Base-by-base conservation (phyloP, 2,113 vertebrate species). In the Trochalopteron elliotii region DNA sequence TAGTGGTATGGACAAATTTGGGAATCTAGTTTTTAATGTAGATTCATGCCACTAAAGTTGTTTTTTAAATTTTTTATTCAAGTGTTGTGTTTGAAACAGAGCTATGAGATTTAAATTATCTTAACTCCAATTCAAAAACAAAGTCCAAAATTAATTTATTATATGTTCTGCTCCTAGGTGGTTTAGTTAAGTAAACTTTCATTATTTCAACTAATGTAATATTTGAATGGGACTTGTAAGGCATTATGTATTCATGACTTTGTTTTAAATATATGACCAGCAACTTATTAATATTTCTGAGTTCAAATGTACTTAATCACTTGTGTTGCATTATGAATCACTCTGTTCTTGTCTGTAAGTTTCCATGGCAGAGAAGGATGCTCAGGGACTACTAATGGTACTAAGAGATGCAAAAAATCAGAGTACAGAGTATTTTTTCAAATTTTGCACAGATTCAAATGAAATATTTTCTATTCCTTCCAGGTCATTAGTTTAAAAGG, bases 401-500 rank as follows among this genome's bases (percentile, higher is more conserved):
- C 64, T 75, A 56, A 61, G 65, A 81, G 45, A 90, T 55, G 88
- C 52, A 94, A 89, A 92, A 93, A 90, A 86, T 40, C 60, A 33
- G 49, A 70, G 30, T 64, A 74, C 5, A 2, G 37, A 89, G 64
- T 31, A 45, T 74, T 80, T 95, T 57, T 91, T 87, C 64, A 86
- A 72, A 90, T 94, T 97, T 91, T 97, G 68, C 84, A 69, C 37
- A 86, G 68, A 91, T 92, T 89, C 57, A 87, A 69, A 80, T 90
- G 87, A 94, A 96, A 94, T 91, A 96, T 83, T 81, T 53, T 56
- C 61, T 80, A 45, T 89, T 96, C 40, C 91, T 97, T 96, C 77
- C 74, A 90, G 93, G 89, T 89, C 77, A 95, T 97, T 96, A 96
- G 92, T 96, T 97, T 97, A 94, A 97, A 97, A 96, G 94, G 82